Base-by-base conservation (phyloP, 1,140 invertebrate genomes). In the Glossosoma conforme region DNA sequence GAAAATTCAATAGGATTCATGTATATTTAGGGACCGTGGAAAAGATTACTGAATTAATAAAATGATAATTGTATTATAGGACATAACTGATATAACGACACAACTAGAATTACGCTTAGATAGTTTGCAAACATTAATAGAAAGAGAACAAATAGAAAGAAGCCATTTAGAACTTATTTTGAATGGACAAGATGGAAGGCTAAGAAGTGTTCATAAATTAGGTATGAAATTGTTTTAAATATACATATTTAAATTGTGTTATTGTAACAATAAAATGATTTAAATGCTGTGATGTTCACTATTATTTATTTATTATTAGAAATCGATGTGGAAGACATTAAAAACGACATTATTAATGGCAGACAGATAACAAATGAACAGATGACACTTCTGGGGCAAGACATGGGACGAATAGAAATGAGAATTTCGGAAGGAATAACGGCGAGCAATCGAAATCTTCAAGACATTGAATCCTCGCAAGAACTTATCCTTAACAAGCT, bases 111-210 rank as follows among this genome's bases (percentile, higher is more conserved):
- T 48, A 19, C 42, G 37, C 10, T 46, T 47, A n/a, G 15, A 24
- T 6, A 35, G 35, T 30, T 44, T 58, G 14, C 47, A 52, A 18
- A 49, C 54, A 30, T 19, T 22, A 9, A 33, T 58, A 3, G 52
- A 54, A 19, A 41, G 45, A 9, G 56, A 58, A 33, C 41, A 30
- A 14, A 52, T 53, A 19, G 48, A 54, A 35, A 25, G 48, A 20
- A 51, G 43, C 21, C 56, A 54, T 19, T 36, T 58, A 36, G 56
- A 58, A 24, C 19, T 58, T 3, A 50, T 58, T 13, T 33, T 58
- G 10, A 58, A 58, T 33, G 44, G 40, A 20, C 56, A 58, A 40
- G 52, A 58, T 52, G 38, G 41, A 13, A 58, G 48, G 40, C 20
- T 58, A 13, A 58, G 52, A 52, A 47, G 33, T 22, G 11, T 58